These are phyloP conservation scores for Thamnaconus septentrionalis DNA, from an alignment of 2,113 vertebrate genomes.

Conservation along the genomic window DNA sequence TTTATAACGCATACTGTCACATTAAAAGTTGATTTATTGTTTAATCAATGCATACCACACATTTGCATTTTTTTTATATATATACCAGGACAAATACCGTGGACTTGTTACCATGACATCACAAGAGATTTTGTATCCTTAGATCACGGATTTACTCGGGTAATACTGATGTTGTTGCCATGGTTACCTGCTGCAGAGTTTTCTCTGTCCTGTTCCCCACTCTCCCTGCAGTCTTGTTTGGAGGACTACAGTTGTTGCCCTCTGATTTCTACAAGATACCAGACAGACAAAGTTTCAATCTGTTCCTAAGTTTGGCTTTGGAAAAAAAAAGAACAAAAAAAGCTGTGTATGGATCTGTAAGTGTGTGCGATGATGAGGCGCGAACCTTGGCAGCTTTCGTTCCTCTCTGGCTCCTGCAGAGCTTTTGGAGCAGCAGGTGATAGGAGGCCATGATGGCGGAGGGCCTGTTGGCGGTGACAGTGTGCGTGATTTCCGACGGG, in stretches of 20 bases:
- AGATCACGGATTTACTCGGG: no score
- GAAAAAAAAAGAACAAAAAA: no score
- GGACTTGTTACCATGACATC: no score
- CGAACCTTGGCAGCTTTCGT: slow-evolving; percentile 68
- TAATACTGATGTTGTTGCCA: neutral
- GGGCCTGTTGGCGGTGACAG: slow-evolving; percentile 78
- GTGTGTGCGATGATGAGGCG: neutral
- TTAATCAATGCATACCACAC: neutral
- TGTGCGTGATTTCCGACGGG: slow-evolving; percentile 75
- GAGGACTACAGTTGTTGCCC: slow-evolving; percentile 80
- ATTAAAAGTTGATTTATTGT: no score
- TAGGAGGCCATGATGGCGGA: slow-evolving; percentile 82
- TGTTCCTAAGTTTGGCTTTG: neutral
- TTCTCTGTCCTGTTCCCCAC: slow-evolving; percentile 80
- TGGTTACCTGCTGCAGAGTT: slow-evolving; percentile 81
- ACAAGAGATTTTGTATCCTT: no score
- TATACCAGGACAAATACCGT: neutral
- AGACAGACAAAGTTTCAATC: neutral
- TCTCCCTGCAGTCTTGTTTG: slow-evolving; percentile 80
- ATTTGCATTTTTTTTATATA: no score
- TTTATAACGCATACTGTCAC: no score
- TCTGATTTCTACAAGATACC: slow-evolving; percentile 68
- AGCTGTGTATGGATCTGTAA: neutral
- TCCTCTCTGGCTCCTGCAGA: slow-evolving; percentile 74
- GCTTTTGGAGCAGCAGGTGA: slow-evolving; percentile 81